Conservation (phyloP, 2,797 vertebrate species). For the Epinephelus malabaricus region DNA sequence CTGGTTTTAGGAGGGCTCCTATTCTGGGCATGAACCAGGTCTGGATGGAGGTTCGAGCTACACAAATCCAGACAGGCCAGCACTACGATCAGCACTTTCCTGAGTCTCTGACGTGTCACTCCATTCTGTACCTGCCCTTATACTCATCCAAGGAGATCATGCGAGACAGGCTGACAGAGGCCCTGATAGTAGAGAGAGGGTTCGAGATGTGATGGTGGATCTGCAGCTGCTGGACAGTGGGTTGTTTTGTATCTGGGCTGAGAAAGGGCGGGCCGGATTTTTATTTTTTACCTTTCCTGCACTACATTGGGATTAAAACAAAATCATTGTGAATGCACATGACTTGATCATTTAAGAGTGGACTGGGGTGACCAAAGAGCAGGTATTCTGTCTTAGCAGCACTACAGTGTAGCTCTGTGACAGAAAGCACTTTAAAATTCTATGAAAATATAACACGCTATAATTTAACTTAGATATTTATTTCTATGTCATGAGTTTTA, state of each 20-base stretch:
- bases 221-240: not conserved
- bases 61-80: not conserved
- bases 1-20: conserved; percentile 82
- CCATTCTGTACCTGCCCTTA: conserved; percentile 72
- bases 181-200: conserved; percentile 69
- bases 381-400: not conserved
- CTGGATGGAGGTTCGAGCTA: conserved; percentile 65
- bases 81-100: conserved; percentile 75
- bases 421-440: not conserved
- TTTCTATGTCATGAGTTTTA: not conserved
- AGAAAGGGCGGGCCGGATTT: not conserved
- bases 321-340: not conserved
- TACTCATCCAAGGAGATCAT: conserved; percentile 76
- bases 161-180: conserved; percentile 71
- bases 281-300: not conserved
- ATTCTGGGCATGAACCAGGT: conserved; percentile 73
- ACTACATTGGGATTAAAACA: not conserved
- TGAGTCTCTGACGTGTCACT: conserved; percentile 74
- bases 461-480: not conserved
- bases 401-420: not conserved
- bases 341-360: not conserved
- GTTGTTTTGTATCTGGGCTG: not conserved
- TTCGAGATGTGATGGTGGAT: conserved; percentile 26
- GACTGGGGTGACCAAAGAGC: not conserved
- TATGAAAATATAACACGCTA: not conserved